These are phyloP conservation scores for Trachelus tabidus DNA, from an alignment of 2,888 invertebrate genomes.

Conservation along the genomic window DNA sequence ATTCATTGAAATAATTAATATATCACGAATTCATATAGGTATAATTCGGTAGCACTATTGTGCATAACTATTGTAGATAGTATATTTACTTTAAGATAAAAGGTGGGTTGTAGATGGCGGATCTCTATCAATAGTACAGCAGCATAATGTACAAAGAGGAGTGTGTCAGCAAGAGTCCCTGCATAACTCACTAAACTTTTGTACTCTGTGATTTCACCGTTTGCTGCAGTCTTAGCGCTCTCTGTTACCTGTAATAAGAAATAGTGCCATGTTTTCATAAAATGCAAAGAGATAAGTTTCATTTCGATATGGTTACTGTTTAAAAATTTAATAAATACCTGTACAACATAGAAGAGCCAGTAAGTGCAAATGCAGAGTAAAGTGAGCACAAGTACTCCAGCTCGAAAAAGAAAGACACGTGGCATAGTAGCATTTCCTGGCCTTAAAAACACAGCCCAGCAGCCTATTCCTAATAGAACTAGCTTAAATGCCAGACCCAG, in stretches of 20 bases:
- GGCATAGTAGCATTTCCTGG: constrained; percentile 89
- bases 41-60: neutral
- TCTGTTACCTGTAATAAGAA: constrained; percentile 71
- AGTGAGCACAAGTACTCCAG: constrained; percentile 87
- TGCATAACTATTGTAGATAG: neutral
- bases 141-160: constrained; percentile 94
- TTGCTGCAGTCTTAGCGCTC: constrained; percentile 81
- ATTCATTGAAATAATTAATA: neutral
- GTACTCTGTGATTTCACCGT: constrained; percentile 86
- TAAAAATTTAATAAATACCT: constrained; percentile 63
- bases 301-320: neutral
- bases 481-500: constrained; percentile 93
- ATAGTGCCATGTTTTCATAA: constrained; percentile 6
- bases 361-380: constrained; percentile 94
- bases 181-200: constrained; percentile 92
- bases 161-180: constrained; percentile 90
- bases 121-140: constrained; percentile 94
- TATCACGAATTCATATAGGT: neutral
- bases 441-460: constrained; percentile 93
- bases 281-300: neutral
- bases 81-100: constrained; percentile 77
- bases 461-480: constrained; percentile 86
- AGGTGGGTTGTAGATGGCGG: constrained; percentile 90
- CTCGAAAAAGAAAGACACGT: constrained; percentile 89
- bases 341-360: constrained; percentile 98